phyloP scores from a whole-genome alignment of 2,888 invertebrate species.

The Hemaris fuciformis region DNA sequence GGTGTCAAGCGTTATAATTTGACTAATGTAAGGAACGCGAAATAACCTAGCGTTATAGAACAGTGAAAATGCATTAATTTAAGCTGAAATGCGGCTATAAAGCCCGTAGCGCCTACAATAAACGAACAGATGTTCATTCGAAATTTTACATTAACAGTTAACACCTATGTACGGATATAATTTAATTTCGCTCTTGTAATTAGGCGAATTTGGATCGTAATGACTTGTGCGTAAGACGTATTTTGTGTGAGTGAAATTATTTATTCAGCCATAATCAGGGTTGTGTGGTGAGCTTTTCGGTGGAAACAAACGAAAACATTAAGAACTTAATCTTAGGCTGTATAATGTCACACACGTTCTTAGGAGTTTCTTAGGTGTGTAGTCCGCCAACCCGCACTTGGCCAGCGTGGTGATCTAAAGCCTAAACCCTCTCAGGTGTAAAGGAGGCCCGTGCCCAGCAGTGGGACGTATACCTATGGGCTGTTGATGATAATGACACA shows the following conservation, averaged over 20 bases:
- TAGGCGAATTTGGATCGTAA: background rate
- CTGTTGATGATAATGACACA: no score
- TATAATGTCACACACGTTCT: no score
- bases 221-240: background rate
- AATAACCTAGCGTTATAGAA: constrained; percentile 27
- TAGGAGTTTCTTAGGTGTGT: no score
- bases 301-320: background rate
- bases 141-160: constrained; percentile 11
- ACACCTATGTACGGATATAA: background rate
- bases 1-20: constrained; percentile 33
- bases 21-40: constrained; percentile 29
- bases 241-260: background rate
- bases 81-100: constrained; percentile 25
- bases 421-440: no score
- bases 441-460: no score
- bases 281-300: background rate
- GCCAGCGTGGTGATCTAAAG: no score
- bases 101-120: constrained; percentile 11
- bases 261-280: background rate
- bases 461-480: no score
- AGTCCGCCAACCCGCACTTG: no score
- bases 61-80: constrained; percentile 38
- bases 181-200: background rate
- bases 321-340: no score
- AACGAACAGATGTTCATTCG: constrained; percentile 6